These are phyloP conservation scores for Eupeodes luniger DNA, from an alignment of 2,888 invertebrate species.

Conservation along the genomic window DNA sequence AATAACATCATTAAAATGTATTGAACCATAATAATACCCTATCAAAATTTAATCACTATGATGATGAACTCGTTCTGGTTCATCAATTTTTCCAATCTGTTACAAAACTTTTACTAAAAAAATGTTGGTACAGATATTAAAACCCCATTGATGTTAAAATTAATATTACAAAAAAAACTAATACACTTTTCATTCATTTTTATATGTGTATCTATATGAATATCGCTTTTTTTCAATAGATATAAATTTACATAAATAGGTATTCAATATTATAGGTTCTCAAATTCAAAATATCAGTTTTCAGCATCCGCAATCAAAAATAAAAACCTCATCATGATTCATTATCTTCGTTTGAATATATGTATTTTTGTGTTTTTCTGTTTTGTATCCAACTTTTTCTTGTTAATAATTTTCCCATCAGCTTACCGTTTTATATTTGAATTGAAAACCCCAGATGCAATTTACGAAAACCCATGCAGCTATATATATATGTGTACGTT, in stretches of 20 bases:
- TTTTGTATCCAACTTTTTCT: background rate
- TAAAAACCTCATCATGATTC: constrained; percentile 52
- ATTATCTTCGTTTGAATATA: constrained; percentile 39
- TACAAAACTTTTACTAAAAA: background rate
- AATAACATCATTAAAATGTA: no score
- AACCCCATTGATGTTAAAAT: background rate
- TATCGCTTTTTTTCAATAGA: background rate
- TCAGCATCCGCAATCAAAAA: constrained; percentile 49
- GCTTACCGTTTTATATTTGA: constrained; percentile 40
- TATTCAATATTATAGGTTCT: background rate
- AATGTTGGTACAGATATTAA: background rate
- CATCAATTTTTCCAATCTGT: constrained; percentile 3
- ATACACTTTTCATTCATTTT: background rate
- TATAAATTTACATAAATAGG: background rate
- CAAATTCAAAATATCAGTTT: constrained; percentile 24
- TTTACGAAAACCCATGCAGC: constrained; percentile 56
- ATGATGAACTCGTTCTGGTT: background rate
- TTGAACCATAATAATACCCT: background rate
- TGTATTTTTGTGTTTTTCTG: background rate
- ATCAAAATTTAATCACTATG: background rate
- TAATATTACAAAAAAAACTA: background rate
- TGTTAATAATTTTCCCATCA: constrained; percentile 49
- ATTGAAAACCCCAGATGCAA: constrained; percentile 62
- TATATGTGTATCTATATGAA: background rate
- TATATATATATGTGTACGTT: background rate